Evolutionary conservation across 2,113 vertebrate genomes (phyloP).

Genomic region (Tympanuchus pallidicinctus): DNA sequence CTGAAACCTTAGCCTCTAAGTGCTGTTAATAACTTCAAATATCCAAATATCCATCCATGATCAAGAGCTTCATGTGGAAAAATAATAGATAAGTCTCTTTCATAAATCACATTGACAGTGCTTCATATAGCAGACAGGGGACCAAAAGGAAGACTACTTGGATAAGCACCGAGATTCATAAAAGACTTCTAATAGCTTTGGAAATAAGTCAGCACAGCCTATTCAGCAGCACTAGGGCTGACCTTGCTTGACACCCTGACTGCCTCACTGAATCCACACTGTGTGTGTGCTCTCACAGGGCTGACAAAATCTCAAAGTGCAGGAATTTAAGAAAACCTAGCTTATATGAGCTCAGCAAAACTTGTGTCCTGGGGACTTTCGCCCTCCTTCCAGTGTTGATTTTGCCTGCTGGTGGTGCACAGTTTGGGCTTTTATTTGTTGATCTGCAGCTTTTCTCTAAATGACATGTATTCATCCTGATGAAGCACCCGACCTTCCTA

Average conservation of each 20-base stretch:
- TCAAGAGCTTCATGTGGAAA: constrained; percentile 54
- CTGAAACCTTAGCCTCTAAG: constrained; percentile 29
- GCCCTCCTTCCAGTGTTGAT: neutral
- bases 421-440: neutral
- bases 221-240: neutral
- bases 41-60: constrained; percentile 5
- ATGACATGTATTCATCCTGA: neutral
- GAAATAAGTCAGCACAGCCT: neutral
- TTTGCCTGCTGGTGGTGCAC: neutral
- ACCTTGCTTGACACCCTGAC: neutral
- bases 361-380: neutral
- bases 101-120: constrained; percentile 20
- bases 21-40: constrained; percentile 20
- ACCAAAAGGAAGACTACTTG: constrained; percentile 5
- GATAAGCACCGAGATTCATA: neutral
- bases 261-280: neutral
- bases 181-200: neutral
- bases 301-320: neutral
- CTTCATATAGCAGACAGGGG: neutral
- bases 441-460: neutral
- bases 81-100: neutral
- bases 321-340: neutral
- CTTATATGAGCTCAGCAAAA: neutral
- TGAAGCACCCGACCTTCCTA: neutral
- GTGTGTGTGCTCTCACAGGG: neutral